Evolutionary conservation across 2,888 invertebrate species (phyloP), one percentile per base, ranked within the genome.

Genomic region (Ophioninae sp.): DNA sequence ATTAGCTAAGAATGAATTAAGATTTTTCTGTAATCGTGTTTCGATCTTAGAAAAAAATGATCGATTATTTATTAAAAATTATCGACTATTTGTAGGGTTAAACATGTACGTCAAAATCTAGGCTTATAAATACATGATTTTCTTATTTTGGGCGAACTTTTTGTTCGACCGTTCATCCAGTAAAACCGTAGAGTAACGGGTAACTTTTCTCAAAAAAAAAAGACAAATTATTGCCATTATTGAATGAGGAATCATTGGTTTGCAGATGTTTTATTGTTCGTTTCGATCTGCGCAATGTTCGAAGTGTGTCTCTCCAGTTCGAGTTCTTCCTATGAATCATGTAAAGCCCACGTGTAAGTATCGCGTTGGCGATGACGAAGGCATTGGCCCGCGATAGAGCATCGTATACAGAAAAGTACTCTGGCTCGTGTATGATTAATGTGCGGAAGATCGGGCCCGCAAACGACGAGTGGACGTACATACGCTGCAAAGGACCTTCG

Each of bases 361-460:
- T 79, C 82, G 82, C 85, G 85, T 84, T 85, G 82, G 85, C 82
- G 83, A 79, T 72, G 64, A 74, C 73, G 75, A 76, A 83, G 80
- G 78, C 62, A 82, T 82, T 73, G 82, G 59, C 50, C 70, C 56
- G 67, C 67, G 59, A 77, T 77, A 73, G 21, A 57, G 73, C 62
- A 56, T 64, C n/a, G 50, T 67, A 76, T 39, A 37, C 39, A 72
- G 81, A 74, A 84, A 84, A 79, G 75, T 84, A 69, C 68, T 50
- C 73, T 82, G 62, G 67, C 72, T 62, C 62, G 77, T 76, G 37
- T 82, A 81, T 84, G 81, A 84, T 84, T 81, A 81, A 81, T 84
- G 84, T 56, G 70, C 65, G 17, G 44, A 50, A 21, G 44, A 79
- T 84, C 78, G 61, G 64, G 64, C 56, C 50, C 56, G 62, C 67